Percentiles rank a stretch among this genome's conserved stretches.
phyloP scores from a whole-genome alignment of 2,113 vertebrate species.

The Macaca mulatta region DNA sequence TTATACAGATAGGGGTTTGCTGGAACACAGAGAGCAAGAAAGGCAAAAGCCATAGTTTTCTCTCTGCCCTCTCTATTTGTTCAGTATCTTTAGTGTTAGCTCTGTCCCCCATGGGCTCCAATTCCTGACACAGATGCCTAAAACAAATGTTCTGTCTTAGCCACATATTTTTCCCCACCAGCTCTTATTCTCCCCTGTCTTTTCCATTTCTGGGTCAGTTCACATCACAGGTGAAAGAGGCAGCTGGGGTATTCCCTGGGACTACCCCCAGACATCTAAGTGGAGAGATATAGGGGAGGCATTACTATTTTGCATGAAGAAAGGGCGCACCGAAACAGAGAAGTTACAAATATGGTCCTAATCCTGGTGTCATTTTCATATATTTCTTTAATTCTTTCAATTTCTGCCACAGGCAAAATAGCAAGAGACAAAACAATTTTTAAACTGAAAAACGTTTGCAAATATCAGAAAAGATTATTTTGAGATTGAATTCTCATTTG shows the following conservation, averaged over 20 bases:
- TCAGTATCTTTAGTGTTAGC: neutral
- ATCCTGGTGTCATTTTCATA: neutral
- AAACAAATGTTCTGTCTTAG: neutral
- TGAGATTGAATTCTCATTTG: neutral
- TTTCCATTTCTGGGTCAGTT: neutral
- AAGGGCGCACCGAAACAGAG: neutral
- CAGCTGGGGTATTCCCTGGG: neutral
- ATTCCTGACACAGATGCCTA: neutral
- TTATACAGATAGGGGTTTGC: neutral
- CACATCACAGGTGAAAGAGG: neutral
- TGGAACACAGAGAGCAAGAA: neutral
- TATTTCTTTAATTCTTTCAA: conserved; percentile 15
- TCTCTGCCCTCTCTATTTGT: neutral
- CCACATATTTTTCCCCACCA: neutral
- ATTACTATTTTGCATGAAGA: neutral
- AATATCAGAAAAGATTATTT: conserved; percentile 4
- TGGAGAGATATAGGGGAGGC: neutral
- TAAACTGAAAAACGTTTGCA: neutral
- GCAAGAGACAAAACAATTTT: neutral
- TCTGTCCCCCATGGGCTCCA: neutral
- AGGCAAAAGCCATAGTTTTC: neutral
- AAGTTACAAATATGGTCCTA: neutral
- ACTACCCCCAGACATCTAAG: neutral
- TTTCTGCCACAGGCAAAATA: conserved; percentile 7
- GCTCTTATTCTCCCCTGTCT: neutral